Conservation (phyloP, 2,113 vertebrate species). For the Planiliza haematocheilus region DNA sequence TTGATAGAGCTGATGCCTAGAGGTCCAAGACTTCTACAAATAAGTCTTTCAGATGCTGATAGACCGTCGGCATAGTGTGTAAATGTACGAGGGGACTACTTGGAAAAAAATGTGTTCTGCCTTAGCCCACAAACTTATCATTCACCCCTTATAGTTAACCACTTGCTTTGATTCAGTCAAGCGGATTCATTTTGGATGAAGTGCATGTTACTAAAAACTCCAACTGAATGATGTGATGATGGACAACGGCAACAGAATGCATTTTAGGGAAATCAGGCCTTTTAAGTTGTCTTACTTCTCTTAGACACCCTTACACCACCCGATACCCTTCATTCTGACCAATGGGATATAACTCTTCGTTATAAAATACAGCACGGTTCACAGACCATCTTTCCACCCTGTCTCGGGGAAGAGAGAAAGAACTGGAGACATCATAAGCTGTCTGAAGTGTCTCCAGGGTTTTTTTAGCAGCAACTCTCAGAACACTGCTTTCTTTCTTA, state of each 20-base stretch:
- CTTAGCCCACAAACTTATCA: too few relatives aligned
- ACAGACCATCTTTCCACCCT: slow-evolving; percentile 31
- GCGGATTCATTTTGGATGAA: slow-evolving; percentile 7
- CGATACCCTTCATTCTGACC: slow-evolving; percentile 8
- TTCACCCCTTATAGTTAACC: background rate
- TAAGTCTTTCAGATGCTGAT: too few relatives aligned
- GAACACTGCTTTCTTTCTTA: slow-evolving; percentile 82
- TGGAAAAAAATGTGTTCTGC: too few relatives aligned
- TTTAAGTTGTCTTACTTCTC: background rate
- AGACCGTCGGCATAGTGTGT: too few relatives aligned
- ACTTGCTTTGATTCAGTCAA: slow-evolving; percentile 4
- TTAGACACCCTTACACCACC: slow-evolving; percentile 1
- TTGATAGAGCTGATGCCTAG: too few relatives aligned
- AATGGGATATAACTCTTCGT: slow-evolving; percentile 17
- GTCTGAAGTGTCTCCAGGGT: slow-evolving; percentile 60
- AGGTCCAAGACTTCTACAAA: too few relatives aligned
- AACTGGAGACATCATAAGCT: slow-evolving; percentile 44
- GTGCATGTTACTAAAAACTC: slow-evolving; percentile 20
- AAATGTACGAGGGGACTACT: too few relatives aligned
- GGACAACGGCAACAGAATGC: background rate
- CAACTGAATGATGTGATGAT: background rate
- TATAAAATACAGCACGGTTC: slow-evolving; percentile 18
- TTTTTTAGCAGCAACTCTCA: slow-evolving; percentile 52
- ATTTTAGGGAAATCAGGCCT: background rate
- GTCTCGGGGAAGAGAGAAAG: slow-evolving; percentile 56